Evolutionary conservation across 2,888 invertebrate genomes (phyloP).

Genomic region (Agonopterix alstromeriana): DNA sequence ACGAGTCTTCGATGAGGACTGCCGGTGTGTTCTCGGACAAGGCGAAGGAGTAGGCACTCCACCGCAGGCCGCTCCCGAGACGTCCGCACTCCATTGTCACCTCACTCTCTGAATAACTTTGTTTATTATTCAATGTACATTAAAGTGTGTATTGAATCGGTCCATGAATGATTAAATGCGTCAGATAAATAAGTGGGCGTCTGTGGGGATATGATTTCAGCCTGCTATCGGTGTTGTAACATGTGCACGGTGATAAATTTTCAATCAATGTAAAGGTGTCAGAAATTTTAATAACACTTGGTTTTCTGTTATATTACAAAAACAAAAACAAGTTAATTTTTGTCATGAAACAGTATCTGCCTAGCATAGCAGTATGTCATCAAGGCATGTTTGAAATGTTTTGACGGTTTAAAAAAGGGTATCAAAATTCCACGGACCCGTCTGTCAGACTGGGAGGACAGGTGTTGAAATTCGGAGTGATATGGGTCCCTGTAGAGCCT

Average conservation of each 20-base stretch:
- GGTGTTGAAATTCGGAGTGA: constrained; percentile 44
- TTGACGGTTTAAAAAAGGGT: constrained; percentile 40
- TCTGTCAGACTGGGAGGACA: constrained; percentile 21
- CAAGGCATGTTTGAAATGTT: constrained; percentile 25
- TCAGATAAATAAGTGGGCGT: constrained; percentile 49
- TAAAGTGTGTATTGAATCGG: constrained; percentile 16
- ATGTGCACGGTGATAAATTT: constrained; percentile 9
- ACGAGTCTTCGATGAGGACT: constrained; percentile 33
- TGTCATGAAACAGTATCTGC: neutral
- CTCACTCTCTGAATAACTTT: constrained; percentile 24
- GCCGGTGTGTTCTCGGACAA: constrained; percentile 32
- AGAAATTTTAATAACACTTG: neutral
- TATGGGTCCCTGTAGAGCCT: constrained; percentile 32
- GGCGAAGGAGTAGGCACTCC: constrained; percentile 43
- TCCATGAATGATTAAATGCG: constrained; percentile 28
- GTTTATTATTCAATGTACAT: constrained; percentile 28
- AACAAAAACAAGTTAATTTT: too few species aligned
- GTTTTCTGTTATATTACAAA: too few species aligned
- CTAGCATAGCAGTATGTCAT: neutral
- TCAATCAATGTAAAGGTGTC: neutral
- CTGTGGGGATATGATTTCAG: constrained; percentile 47
- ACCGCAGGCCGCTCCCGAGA: constrained; percentile 40
- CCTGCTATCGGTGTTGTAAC: constrained; percentile 32
- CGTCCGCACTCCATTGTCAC: constrained; percentile 53
- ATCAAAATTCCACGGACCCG: constrained; percentile 28